Evolutionary conservation across 2,888 invertebrate species (phyloP).

Genomic region (Melikaiella ostensackeni): DNA sequence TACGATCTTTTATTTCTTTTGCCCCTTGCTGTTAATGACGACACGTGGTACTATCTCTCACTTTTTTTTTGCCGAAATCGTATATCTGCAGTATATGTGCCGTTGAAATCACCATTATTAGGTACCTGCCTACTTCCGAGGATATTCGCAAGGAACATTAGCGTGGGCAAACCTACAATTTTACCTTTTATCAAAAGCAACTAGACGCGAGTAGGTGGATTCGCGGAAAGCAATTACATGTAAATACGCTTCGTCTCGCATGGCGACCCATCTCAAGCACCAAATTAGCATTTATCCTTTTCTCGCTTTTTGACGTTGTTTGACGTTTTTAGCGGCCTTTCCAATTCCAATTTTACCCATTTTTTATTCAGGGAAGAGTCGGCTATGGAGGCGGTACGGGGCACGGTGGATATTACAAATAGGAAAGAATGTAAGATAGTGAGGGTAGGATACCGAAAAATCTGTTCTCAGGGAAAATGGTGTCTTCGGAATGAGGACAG

Average conservation of each 20-base stretch:
- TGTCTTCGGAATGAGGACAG: too few species aligned
- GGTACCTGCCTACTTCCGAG: constrained; percentile 61
- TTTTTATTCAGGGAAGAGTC: too few species aligned
- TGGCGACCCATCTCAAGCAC: constrained; percentile 67
- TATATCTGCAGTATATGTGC: constrained; percentile 56
- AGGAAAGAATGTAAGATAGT: too few species aligned
- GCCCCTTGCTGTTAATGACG: constrained; percentile 46
- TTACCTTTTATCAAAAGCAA: constrained; percentile 73
- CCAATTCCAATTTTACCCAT: too few species aligned
- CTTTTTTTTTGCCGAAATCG: constrained; percentile 44
- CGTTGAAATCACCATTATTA: constrained; percentile 58
- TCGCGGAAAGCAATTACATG: constrained; percentile 74
- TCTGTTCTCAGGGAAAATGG: too few species aligned
- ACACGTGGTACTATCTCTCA: constrained; percentile 46
- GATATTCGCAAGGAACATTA: constrained; percentile 67
- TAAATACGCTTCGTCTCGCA: constrained; percentile 70
- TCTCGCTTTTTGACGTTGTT: constrained; percentile 56
- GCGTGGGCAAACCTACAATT: constrained; percentile 71
- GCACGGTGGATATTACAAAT: too few species aligned
- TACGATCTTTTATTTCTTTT: constrained; percentile 19
- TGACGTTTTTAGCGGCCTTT: constrained; percentile 23
- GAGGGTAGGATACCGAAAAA: too few species aligned
- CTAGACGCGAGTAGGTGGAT: constrained; percentile 72
- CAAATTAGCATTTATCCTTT: constrained; percentile 67
- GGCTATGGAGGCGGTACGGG: too few species aligned